Conservation (phyloP, 2,888 invertebrate species). For the Eueremaeus valkanovi region DNA sequence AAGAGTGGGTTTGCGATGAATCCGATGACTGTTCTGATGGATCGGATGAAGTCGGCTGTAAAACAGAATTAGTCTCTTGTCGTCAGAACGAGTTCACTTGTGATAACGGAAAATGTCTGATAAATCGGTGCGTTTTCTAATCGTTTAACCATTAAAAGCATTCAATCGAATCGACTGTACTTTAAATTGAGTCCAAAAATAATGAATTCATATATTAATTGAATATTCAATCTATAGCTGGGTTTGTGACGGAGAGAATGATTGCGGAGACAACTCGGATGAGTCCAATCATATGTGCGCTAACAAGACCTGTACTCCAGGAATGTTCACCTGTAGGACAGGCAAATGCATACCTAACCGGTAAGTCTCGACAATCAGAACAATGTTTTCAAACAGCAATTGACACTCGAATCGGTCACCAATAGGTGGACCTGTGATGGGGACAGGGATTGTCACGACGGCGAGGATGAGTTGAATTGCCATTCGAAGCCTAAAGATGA, state of each 20-base stretch:
- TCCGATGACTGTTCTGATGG: conserved; percentile 70
- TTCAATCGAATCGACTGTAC: too few relatives aligned
- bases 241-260: conserved; percentile 53
- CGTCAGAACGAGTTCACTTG: conserved; percentile 29
- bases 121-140: too few relatives aligned
- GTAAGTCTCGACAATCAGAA: too few relatives aligned
- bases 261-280: conserved; percentile 55
- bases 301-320: conserved; percentile 45
- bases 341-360: conserved; percentile 49
- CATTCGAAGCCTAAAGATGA: conserved; percentile 7
- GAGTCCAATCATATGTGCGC: conserved; percentile 48
- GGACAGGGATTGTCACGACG: conserved; percentile 56
- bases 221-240: too few relatives aligned
- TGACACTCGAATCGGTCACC: too few relatives aligned
- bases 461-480: conserved; percentile 47
- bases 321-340: conserved; percentile 63
- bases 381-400: too few relatives aligned
- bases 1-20: conserved; percentile 21
- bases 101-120: conserved; percentile 30
- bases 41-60: conserved; percentile 64
- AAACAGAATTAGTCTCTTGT: conserved; percentile 30
- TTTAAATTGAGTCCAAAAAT: too few relatives aligned
- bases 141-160: too few relatives aligned
- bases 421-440: conserved; percentile 51
- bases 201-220: too few relatives aligned